These are phyloP conservation scores for Sesia bembeciformis DNA, from an alignment of 2,888 invertebrate genomes.

Conservation along the genomic window DNA sequence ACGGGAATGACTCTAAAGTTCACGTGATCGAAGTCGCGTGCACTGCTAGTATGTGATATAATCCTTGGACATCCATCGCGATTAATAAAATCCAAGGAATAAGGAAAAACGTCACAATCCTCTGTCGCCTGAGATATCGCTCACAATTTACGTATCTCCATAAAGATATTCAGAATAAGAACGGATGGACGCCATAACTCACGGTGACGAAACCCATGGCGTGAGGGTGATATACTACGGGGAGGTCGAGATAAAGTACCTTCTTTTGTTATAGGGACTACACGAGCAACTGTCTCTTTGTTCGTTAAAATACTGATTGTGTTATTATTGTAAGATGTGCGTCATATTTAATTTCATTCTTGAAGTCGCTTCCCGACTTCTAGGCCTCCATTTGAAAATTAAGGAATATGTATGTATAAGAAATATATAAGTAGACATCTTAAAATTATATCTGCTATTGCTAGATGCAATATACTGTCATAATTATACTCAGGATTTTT, in stretches of 20 bases:
- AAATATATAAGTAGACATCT: too few species aligned
- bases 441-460: too few species aligned
- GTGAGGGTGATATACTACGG: slow-evolving; percentile 13
- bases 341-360: too few species aligned
- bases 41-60: not conserved
- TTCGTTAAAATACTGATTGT: too few species aligned
- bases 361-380: too few species aligned
- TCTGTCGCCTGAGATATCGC: slow-evolving; percentile 8
- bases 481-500: too few species aligned
- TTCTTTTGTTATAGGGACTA: not conserved
- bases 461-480: too few species aligned
- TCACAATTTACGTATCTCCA: slow-evolving; percentile 25
- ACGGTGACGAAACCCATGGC: slow-evolving; percentile 23
- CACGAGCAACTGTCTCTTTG: not conserved
- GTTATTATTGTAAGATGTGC: too few species aligned
- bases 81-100: not conserved
- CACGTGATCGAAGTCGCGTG: too few species aligned
- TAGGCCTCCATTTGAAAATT: too few species aligned
- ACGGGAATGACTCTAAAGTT: too few species aligned
- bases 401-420: too few species aligned
- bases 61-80: not conserved
- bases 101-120: not conserved
- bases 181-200: slow-evolving; percentile 34
- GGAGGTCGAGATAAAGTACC: slow-evolving; percentile 4
- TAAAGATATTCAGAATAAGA: slow-evolving; percentile 36